Evolutionary conservation across 2,888 invertebrate genomes (phyloP), one percentile per base, ranked within the genome.

Genomic region (Smittia sp.): DNA sequence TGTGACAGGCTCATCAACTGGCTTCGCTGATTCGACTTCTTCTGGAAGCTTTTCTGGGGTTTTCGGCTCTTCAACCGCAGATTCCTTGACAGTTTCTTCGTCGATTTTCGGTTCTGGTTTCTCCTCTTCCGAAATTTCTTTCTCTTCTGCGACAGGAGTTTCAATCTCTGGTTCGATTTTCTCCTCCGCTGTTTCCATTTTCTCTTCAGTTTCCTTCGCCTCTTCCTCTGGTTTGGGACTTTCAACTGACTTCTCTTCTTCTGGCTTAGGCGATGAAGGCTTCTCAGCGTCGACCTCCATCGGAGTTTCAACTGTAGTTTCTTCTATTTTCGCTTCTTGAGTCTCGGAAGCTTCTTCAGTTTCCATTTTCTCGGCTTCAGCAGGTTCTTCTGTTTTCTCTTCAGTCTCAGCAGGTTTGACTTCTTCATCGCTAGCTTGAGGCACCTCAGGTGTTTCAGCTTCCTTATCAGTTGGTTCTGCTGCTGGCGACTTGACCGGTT

Each of bases 121-220:
- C 15, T 77, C 75, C 13, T 75, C 74, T 74, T 79, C 77, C 32
- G 73, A 69, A 9, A 25, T 54, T 74, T 79, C 75, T 6, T 75
- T 68, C 63, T 77, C 76, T 15, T 74, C 75, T 62, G 75, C 75
- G 6, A 73, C 73, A 15, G 54, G 38, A 68, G 24, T 11, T 46
- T 68, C 68, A 46, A n/a, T 4, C n/a, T 46, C 52, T 7, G 52
- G 52, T 41, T 25, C 24, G 13, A 62, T 75, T 75, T 75, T 76
- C 74, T 15, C 54, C 73, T 58, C 75, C n/a, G 75, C 75, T 20
- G 76, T 75, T 24, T 76, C 76, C 62, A 78, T 76, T 74, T 77
- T 77, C 20, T 73, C 68, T 74, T 76, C 72, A 41, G 73, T 22
- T 74, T 72, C 46, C 75, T 75, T 70, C 76, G 75, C 74, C 15